phyloP scores from a whole-genome alignment of 2,113 vertebrate species.

The Leucoraja erinaceus region DNA sequence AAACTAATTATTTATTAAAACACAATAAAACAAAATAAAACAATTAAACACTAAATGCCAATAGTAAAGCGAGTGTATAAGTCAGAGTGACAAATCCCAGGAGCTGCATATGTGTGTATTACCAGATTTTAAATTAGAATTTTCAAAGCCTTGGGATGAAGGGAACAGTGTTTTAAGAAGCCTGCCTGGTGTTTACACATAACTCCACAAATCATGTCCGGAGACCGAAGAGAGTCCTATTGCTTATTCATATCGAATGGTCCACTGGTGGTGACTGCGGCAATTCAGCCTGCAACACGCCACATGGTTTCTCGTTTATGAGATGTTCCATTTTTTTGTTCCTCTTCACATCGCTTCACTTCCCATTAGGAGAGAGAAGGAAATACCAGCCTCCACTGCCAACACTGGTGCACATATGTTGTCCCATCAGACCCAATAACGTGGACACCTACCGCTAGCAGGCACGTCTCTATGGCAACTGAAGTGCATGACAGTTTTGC shows the following conservation, averaged over 20 bases:
- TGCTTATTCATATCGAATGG: neutral
- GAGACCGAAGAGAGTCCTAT: neutral
- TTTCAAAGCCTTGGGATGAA: neutral
- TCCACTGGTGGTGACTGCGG: neutral
- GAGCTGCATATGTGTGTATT: neutral
- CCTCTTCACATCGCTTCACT: neutral
- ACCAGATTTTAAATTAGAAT: neutral
- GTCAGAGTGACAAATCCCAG: neutral
- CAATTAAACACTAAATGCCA: neutral
- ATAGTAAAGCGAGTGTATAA: slow-evolving; percentile 17
- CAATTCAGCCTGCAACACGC: neutral
- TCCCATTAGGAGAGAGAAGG: neutral
- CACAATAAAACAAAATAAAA: slow-evolving; percentile 8
- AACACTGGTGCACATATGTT: neutral
- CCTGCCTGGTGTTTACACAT: neutral
- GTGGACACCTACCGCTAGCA: neutral
- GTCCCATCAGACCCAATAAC: slow-evolving; percentile 7
- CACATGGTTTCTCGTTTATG: neutral
- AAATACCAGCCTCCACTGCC: neutral
- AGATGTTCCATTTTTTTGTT: neutral
- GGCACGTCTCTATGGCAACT: slow-evolving; percentile 10
- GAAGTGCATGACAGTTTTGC: neutral
- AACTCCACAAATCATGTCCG: neutral
- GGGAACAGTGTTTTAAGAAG: neutral
- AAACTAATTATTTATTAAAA: slow-evolving; percentile 14